Percentiles rank a stretch among this genome's conserved stretches.
Conservation (phyloP, 2,797 vertebrate genomes). For the Sebastes kiyomatsui region DNA sequence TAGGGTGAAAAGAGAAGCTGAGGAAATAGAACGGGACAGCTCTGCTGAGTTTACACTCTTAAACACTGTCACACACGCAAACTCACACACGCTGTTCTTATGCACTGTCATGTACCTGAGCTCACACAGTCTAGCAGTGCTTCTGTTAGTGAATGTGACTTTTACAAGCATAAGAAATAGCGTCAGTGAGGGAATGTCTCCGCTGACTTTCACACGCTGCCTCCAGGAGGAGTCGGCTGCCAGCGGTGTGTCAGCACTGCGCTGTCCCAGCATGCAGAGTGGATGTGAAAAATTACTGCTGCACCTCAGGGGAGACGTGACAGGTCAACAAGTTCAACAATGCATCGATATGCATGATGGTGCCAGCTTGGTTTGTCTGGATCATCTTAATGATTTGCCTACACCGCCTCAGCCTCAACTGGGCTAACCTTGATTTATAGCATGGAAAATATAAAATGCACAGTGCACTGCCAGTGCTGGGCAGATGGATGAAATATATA, state of each 20-base stretch:
- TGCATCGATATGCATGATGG: neutral
- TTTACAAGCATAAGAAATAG: conserved; percentile 14
- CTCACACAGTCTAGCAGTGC: neutral
- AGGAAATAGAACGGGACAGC: conserved; percentile 65
- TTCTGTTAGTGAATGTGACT: conserved; percentile 41
- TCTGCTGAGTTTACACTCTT: conserved; percentile 74
- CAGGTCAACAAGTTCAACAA: conserved; percentile 50
- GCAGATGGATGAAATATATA: too few species aligned
- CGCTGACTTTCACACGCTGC: conserved; percentile 56
- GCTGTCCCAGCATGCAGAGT: conserved; percentile 16
- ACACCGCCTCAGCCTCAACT: neutral
- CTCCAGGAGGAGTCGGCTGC: conserved; percentile 34
- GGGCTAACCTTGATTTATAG: neutral
- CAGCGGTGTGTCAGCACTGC: conserved; percentile 61
- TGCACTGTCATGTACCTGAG: conserved; percentile 43
- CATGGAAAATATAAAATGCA: neutral
- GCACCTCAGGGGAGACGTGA: conserved; percentile 41
- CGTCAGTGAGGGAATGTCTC: conserved; percentile 14
- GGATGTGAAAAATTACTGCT: conserved; percentile 51
- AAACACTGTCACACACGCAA: conserved; percentile 30
- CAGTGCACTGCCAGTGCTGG: too few species aligned
- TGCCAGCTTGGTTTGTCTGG: neutral
- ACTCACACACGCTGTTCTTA: neutral
- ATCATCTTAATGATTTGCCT: conserved; percentile 14
- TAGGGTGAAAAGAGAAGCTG: conserved; percentile 56